These are phyloP conservation scores for Halesus radiatus DNA, from an alignment of 1,140 invertebrate species.

Conservation along the genomic window DNA sequence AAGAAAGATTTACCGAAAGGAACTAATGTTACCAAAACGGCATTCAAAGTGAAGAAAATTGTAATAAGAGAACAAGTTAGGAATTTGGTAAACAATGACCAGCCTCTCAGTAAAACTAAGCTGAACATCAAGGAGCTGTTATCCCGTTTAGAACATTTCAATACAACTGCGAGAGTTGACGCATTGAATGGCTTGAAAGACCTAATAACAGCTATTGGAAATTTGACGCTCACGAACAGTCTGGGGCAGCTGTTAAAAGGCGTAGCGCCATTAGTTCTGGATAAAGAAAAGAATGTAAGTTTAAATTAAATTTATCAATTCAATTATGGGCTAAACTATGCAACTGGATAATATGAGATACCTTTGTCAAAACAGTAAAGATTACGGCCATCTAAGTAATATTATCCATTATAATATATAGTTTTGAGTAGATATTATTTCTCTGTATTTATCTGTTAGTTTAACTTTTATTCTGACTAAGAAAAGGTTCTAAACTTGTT, in stretches of 20 bases:
- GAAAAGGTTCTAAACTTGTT: too few relatives aligned
- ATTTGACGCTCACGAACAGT: constrained; percentile 65
- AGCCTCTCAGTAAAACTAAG: constrained; percentile 80
- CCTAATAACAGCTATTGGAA: constrained; percentile 72
- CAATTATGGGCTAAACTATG: too few relatives aligned
- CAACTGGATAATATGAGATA: too few relatives aligned
- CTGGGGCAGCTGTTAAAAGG: constrained; percentile 79
- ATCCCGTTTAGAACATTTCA: constrained; percentile 83
- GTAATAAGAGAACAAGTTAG: constrained; percentile 83
- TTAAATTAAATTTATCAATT: neutral
- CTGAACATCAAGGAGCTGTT: constrained; percentile 84
- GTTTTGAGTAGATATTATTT: too few relatives aligned
- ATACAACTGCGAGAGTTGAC: constrained; percentile 77
- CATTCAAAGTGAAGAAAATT: constrained; percentile 91
- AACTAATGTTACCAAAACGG: constrained; percentile 87
- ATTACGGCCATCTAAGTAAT: too few relatives aligned
- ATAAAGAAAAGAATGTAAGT: constrained; percentile 76
- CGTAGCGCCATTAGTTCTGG: constrained; percentile 77
- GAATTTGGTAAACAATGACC: constrained; percentile 68
- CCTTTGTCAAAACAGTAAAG: too few relatives aligned
- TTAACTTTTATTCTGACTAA: too few relatives aligned
- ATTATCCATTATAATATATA: too few relatives aligned
- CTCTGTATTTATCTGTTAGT: too few relatives aligned
- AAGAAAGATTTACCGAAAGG: constrained; percentile 75
- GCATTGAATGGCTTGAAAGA: constrained; percentile 81